phyloP scores from a whole-genome alignment of 2,113 vertebrate species.

The Oncorhynchus nerka region DNA sequence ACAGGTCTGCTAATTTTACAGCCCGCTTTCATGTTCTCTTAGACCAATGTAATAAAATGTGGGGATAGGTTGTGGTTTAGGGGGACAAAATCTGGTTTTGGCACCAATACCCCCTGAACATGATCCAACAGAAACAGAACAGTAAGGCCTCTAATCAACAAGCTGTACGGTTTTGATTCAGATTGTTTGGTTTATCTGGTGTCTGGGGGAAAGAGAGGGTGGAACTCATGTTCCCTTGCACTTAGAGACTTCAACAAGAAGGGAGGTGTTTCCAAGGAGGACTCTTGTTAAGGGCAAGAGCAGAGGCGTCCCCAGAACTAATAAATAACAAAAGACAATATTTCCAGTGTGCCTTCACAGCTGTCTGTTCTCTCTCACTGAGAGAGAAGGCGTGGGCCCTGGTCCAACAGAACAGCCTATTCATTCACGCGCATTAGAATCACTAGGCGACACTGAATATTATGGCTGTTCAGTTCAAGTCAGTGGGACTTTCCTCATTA shows the following conservation, averaged over 20 bases:
- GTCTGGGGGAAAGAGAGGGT: not conserved
- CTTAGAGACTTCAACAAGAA: constrained; percentile 7
- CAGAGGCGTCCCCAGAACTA: constrained; percentile 15
- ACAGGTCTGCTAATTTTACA: constrained; percentile 4
- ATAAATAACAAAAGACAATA: constrained; percentile 36
- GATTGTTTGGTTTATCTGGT: not conserved
- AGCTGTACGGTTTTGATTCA: not conserved
- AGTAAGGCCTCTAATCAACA: not conserved
- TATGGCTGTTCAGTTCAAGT: not conserved
- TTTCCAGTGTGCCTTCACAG: constrained; percentile 27
- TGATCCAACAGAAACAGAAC: not conserved
- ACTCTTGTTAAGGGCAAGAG: not conserved
- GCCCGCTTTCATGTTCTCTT: not conserved
- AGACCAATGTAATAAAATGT: constrained; percentile 18
- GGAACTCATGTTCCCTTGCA: not conserved
- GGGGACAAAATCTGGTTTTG: not conserved
- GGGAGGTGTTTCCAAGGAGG: constrained; percentile 1
- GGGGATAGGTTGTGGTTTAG: not conserved
- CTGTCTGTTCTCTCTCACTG: constrained; percentile 22
- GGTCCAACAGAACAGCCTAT: constrained; percentile 16
- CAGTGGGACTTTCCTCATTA: not conserved
- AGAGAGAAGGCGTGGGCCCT: not conserved
- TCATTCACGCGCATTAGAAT: constrained; percentile 22
- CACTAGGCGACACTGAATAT: not conserved
- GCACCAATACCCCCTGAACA: not conserved